These are phyloP conservation scores for Drosophila helvetica DNA, from an alignment of 2,888 invertebrate genomes.

Conservation along the genomic window DNA sequence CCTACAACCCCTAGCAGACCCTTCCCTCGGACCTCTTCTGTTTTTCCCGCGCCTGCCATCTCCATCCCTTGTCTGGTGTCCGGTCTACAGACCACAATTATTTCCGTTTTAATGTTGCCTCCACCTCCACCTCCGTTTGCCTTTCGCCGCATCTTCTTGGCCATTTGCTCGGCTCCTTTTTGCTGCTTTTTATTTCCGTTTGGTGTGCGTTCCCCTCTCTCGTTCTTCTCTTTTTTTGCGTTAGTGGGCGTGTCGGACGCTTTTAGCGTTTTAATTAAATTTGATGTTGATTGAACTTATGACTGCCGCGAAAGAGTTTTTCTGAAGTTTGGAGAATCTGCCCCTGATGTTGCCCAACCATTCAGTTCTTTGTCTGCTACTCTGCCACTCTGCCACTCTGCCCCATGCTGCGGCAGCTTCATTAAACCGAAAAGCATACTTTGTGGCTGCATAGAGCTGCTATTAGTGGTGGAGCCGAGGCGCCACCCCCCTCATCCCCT, in stretches of 20 bases:
- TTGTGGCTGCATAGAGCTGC: conserved; percentile 28
- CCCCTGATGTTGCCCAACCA: conserved; percentile 15
- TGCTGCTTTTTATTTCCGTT: conserved; percentile 1
- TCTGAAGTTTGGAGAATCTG: conserved; percentile 25
- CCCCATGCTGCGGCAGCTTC: conserved; percentile 32
- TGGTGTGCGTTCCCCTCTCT: background rate
- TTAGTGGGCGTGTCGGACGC: conserved; percentile 58
- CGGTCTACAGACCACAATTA: conserved; percentile 62
- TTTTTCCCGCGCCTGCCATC: background rate
- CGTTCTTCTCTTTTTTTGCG: conserved; percentile 37
- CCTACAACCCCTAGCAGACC: background rate
- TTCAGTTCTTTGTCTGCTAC: background rate
- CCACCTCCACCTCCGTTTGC: background rate
- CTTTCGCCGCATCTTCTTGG: background rate
- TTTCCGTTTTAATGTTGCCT: conserved; percentile 63
- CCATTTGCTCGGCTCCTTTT: conserved; percentile 1
- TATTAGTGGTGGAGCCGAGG: conserved; percentile 30
- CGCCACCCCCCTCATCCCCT: background rate
- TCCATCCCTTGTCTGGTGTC: conserved; percentile 29
- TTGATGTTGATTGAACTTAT: conserved; percentile 74
- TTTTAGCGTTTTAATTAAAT: conserved; percentile 77
- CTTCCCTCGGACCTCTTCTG: background rate
- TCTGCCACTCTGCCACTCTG: background rate
- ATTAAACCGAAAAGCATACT: conserved; percentile 48
- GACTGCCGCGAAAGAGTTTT: conserved; percentile 50